These are phyloP conservation scores for Cyanistes caeruleus DNA, from an alignment of 2,113 vertebrate genomes.

Conservation along the genomic window DNA sequence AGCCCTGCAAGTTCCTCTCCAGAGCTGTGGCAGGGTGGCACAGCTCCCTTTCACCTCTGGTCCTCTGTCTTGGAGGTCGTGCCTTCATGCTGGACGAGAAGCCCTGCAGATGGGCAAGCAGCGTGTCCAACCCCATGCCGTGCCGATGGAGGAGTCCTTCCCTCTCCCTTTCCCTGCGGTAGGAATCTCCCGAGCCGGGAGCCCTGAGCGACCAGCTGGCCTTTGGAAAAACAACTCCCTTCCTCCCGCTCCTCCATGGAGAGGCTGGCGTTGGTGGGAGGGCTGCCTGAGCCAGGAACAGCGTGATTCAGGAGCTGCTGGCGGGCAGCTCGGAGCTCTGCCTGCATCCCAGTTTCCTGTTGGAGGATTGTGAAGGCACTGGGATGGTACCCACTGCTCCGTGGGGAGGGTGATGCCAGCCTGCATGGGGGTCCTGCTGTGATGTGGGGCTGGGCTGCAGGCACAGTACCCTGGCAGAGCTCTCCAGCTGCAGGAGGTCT, in stretches of 20 bases:
- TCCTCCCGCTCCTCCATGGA: background rate
- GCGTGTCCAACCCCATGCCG: fast-evolving
- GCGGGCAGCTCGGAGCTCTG: background rate
- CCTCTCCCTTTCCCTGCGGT: background rate
- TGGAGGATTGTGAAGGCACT: background rate
- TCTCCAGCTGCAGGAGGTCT: background rate
- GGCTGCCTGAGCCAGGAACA: slow-evolving; percentile 64
- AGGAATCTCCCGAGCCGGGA: background rate
- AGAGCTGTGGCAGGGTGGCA: background rate
- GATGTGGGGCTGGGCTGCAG: background rate
- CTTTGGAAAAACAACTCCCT: slow-evolving; percentile 39
- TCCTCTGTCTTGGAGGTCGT: background rate
- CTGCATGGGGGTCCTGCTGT: fast-evolving
- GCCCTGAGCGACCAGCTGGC: slow-evolving; percentile 41
- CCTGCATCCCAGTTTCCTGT: background rate
- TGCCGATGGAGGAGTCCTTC: background rate
- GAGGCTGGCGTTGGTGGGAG: slow-evolving; percentile 54
- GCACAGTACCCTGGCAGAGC: fast-evolving
- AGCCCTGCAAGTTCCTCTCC: background rate
- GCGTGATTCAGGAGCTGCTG: slow-evolving; percentile 56
- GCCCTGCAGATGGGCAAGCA: background rate
- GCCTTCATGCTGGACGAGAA: background rate
- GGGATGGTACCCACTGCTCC: fast-evolving
- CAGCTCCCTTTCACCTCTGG: background rate
- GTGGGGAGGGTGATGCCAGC: background rate